Conservation (phyloP, 2,888 invertebrate genomes). For the Pristionchus mayeri region DNA sequence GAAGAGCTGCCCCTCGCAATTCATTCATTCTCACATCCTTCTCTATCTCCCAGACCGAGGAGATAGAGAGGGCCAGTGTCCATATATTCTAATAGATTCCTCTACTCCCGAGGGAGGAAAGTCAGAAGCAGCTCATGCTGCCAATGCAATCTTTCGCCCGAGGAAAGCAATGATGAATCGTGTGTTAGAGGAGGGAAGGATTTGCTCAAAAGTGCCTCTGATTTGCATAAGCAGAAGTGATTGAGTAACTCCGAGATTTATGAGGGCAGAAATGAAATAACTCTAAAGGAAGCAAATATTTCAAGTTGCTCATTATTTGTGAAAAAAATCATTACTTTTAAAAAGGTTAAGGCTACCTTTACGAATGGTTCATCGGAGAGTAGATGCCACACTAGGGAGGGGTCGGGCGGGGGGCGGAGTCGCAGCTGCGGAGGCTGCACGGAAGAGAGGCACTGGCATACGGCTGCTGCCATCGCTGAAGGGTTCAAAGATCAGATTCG, state of each 20-base stretch:
- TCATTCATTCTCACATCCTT: slow-evolving; percentile 35
- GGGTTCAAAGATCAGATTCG: background rate
- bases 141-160: background rate
- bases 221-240: slow-evolving; percentile 22
- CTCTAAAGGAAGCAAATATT: too few relatives aligned
- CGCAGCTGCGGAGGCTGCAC: slow-evolving; percentile 66
- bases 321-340: background rate
- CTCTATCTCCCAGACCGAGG: background rate
- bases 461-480: background rate
- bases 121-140: background rate
- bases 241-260: slow-evolving; percentile 27
- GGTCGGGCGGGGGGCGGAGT: slow-evolving; percentile 70
- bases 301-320: background rate
- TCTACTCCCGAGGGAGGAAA: background rate
- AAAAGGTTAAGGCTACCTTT: slow-evolving; percentile 58
- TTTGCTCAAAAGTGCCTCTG: background rate
- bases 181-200: slow-evolving; percentile 11
- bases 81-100: slow-evolving; percentile 44
- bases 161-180: slow-evolving; percentile 9
- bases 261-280: too few relatives aligned
- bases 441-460: slow-evolving; percentile 65
- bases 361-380: slow-evolving; percentile 67
- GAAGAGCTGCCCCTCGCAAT: background rate
- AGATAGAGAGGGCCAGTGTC: slow-evolving; percentile 16
- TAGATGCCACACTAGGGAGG: slow-evolving; percentile 70